These are phyloP conservation scores for Exaiptasia diaphana DNA, from an alignment of 64 coral and sea anemone genomes.

Conservation along the genomic window DNA sequence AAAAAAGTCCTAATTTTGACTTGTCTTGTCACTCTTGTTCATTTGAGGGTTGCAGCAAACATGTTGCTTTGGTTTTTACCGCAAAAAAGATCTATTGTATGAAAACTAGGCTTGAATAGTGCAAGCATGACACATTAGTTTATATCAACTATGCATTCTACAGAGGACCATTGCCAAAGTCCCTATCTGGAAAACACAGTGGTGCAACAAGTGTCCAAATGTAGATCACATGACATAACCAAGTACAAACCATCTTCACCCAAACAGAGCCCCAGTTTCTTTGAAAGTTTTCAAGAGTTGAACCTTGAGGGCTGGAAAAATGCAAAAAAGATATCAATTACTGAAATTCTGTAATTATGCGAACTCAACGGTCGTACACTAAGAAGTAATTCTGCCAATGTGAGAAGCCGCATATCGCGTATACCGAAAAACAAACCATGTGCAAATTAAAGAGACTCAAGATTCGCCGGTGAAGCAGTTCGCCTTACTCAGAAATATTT, in stretches of 20 bases:
- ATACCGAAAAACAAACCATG: too few relatives aligned
- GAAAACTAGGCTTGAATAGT: too few relatives aligned
- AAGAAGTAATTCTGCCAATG: too few relatives aligned
- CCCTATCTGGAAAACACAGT: slow-evolving; percentile 75
- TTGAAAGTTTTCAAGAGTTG: slow-evolving; percentile 47
- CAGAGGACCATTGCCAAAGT: slow-evolving; percentile 43
- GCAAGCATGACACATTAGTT: slow-evolving; percentile 61
- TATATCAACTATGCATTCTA: slow-evolving; percentile 52
- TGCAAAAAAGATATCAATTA: neutral
- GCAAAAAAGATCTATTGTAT: too few relatives aligned
- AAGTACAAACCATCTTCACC: slow-evolving; percentile 82
- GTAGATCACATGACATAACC: slow-evolving; percentile 82
- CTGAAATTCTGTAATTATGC: neutral
- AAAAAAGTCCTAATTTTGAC: slow-evolving; percentile 82
- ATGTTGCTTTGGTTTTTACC: too few relatives aligned
- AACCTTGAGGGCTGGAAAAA: slow-evolving; percentile 49
- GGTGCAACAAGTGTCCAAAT: slow-evolving; percentile 93
- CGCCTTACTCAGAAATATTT: too few relatives aligned
- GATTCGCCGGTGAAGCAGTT: too few relatives aligned
- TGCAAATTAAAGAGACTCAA: too few relatives aligned
- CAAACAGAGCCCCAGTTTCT: slow-evolving; percentile 77
- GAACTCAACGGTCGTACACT: too few relatives aligned
- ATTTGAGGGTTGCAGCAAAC: too few relatives aligned
- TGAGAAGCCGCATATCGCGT: too few relatives aligned
- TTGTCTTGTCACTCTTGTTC: too few relatives aligned